A percentile compares a stretch with the other conserved stretches of the same genome.
Evolutionary conservation across 2,888 invertebrate genomes (phyloP).

Genomic region (Omphaloscelis lunosa): DNA sequence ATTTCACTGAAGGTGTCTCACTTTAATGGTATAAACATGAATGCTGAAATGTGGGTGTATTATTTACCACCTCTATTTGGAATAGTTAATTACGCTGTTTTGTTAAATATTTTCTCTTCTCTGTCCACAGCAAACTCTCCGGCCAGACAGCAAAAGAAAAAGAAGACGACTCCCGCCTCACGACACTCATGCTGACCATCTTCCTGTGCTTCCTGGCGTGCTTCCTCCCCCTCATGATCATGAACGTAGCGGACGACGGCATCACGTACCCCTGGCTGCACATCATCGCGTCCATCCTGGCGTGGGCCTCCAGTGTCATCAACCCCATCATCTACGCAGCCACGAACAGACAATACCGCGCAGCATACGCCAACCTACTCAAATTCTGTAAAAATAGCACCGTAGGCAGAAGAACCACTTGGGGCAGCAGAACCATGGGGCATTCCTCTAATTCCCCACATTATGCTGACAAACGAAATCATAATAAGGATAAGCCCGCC

Average conservation of each 20-base stretch:
- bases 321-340: slow-evolving; percentile 98
- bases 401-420: slow-evolving; percentile 82
- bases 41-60: neutral
- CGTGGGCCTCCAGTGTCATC: slow-evolving; percentile 97
- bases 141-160: slow-evolving; percentile 88
- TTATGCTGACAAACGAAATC: slow-evolving; percentile 84
- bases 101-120: neutral
- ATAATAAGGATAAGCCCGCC: slow-evolving; percentile 83
- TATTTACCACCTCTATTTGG: too few species aligned
- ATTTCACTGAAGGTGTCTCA: neutral
- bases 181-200: slow-evolving; percentile 96
- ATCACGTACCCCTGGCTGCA: slow-evolving; percentile 93
- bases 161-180: slow-evolving; percentile 95
- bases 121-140: slow-evolving; percentile 85
- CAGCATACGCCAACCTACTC: slow-evolving; percentile 91
- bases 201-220: slow-evolving; percentile 96
- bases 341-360: slow-evolving; percentile 95
- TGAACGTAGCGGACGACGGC: slow-evolving; percentile 96
- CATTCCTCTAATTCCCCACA: slow-evolving; percentile 88
- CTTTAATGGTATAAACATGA: neutral
- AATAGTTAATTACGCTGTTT: neutral
- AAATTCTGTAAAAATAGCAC: slow-evolving; percentile 85
- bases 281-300: slow-evolving; percentile 95
- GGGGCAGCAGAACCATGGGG: slow-evolving; percentile 87
- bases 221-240: slow-evolving; percentile 96